These are phyloP conservation scores for Botia almorhae DNA, from an alignment of 2,797 vertebrate species.

Conservation along the genomic window DNA sequence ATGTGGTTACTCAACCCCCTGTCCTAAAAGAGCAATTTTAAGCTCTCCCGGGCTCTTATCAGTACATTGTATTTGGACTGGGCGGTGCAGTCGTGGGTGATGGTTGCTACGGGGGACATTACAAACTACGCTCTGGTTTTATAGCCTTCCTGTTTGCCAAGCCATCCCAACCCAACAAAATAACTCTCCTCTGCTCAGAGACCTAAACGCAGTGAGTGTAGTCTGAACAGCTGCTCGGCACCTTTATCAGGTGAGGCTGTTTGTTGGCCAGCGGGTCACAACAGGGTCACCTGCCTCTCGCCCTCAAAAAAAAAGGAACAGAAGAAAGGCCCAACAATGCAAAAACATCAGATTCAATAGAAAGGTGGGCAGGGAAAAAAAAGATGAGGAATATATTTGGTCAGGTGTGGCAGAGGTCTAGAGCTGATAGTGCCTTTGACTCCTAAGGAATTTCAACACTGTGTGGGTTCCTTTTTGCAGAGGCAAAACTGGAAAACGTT, in stretches of 20 bases:
- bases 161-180: constrained; percentile 69
- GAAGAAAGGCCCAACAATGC: constrained; percentile 66
- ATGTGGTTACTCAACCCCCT: constrained; percentile 38
- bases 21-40: constrained; percentile 43
- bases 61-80: constrained; percentile 70
- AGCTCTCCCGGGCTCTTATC: constrained; percentile 72
- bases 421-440: constrained; percentile 49
- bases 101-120: constrained; percentile 60
- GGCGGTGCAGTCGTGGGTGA: constrained; percentile 55
- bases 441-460: constrained; percentile 38
- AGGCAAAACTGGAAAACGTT: not conserved
- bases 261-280: constrained; percentile 75
- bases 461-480: not conserved
- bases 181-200: constrained; percentile 68
- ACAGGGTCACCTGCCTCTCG: constrained; percentile 70
- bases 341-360: constrained; percentile 63
- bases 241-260: constrained; percentile 82
- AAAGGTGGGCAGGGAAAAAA: constrained; percentile 63
- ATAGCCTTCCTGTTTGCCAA: constrained; percentile 86
- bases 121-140: constrained; percentile 78
- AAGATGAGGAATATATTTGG: constrained; percentile 78
- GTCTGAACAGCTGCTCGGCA: constrained; percentile 72
- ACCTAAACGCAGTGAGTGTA: constrained; percentile 79
- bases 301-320: constrained; percentile 61
- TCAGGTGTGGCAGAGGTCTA: constrained; percentile 74